Evolutionary conservation across 2,113 vertebrate genomes (phyloP).

Genomic region (Megaceryle torquata): DNA sequence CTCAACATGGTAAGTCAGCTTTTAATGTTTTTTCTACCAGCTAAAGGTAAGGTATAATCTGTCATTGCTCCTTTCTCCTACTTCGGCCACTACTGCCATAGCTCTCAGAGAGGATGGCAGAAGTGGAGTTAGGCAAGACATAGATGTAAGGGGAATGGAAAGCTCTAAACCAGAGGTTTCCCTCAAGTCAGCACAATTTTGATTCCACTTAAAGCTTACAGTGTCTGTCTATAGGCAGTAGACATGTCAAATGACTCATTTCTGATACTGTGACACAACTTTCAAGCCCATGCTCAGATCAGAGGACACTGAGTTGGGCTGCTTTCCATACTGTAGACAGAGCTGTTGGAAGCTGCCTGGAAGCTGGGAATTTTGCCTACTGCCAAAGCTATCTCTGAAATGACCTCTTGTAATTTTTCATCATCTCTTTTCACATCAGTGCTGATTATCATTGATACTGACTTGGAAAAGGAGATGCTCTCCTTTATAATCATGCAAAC

Average conservation of each 20-base stretch:
- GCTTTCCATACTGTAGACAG: background rate
- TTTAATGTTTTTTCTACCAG: background rate
- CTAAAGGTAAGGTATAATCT: background rate
- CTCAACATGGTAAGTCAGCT: background rate
- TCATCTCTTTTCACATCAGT: conserved; percentile 8
- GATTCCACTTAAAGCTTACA: background rate
- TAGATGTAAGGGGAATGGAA: background rate
- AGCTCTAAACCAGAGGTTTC: background rate
- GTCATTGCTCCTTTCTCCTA: background rate
- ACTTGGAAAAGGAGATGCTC: background rate
- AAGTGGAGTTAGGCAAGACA: background rate
- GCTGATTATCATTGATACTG: background rate
- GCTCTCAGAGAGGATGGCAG: background rate
- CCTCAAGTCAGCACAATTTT: background rate
- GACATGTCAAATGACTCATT: background rate
- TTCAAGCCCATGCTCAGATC: background rate
- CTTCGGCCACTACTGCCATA: background rate
- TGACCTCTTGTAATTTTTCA: conserved; percentile 1
- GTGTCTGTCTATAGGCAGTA: background rate
- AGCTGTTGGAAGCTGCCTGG: background rate
- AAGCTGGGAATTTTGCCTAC: background rate
- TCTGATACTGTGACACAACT: background rate
- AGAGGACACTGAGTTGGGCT: background rate
- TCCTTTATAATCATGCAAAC: background rate
- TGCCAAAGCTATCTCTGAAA: conserved; percentile 17